A percentile compares a stretch with the other conserved stretches of the same genome.
These are phyloP conservation scores for Lateolabrax maculatus DNA, from an alignment of 2,797 vertebrate genomes.

Conservation along the genomic window DNA sequence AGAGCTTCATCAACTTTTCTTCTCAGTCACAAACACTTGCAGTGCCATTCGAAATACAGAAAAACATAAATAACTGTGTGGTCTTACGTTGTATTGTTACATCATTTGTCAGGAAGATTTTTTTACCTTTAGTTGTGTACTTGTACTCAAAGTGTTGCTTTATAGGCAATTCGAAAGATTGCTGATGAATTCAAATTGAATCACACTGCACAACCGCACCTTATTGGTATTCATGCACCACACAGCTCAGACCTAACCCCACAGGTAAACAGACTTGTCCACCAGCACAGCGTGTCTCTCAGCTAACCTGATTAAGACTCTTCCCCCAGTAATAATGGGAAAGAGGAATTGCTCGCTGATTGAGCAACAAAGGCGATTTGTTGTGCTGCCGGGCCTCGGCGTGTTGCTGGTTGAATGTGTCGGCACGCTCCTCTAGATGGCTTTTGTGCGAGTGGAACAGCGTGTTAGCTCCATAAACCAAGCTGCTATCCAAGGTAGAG, in stretches of 20 bases:
- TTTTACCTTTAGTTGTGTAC: background rate
- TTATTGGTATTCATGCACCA: background rate
- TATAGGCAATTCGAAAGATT: background rate
- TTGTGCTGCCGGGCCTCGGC: conserved; percentile 38
- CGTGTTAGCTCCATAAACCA: conserved; percentile 8
- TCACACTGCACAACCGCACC: background rate
- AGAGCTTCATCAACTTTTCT: too few relatives aligned
- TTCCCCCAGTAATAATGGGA: conserved; percentile 4
- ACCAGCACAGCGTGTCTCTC: background rate
- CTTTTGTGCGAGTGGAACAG: conserved; percentile 42
- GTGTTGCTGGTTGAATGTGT: conserved; percentile 29
- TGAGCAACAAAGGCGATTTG: conserved; percentile 47
- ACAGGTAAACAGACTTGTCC: conserved; percentile 32
- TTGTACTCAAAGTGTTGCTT: background rate
- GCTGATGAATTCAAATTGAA: conserved; percentile 1
- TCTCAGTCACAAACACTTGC: too few relatives aligned
- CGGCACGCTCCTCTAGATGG: background rate
- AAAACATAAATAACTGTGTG: background rate
- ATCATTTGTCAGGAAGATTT: too few relatives aligned
- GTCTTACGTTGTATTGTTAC: too few relatives aligned
- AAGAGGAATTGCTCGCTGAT: conserved; percentile 46
- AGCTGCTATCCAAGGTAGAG: conserved; percentile 6
- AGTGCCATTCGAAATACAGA: too few relatives aligned
- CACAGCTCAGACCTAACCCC: conserved; percentile 2
- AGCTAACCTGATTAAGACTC: conserved; percentile 32